phyloP scores from a whole-genome alignment of 2,888 invertebrate genomes.

The Junonia oenone region DNA sequence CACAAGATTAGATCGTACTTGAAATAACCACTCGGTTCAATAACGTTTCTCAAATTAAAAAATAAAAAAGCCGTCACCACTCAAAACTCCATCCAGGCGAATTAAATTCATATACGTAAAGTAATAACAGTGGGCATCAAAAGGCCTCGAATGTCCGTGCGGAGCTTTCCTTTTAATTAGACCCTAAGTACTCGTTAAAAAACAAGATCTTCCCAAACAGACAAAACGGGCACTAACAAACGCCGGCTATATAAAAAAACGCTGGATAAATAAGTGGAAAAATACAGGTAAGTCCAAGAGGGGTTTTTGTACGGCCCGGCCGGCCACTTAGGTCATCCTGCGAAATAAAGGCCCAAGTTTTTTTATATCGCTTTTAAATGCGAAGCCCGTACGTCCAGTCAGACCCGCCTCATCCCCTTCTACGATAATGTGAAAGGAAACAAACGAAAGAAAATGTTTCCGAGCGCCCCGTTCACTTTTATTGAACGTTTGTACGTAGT shows the following conservation, averaged over 20 bases:
- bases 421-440: constrained; percentile 74
- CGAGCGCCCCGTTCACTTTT: constrained; percentile 67
- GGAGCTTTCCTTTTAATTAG: constrained; percentile 78
- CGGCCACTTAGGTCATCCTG: constrained; percentile 80
- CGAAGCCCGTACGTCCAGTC: constrained; percentile 66
- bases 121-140: constrained; percentile 76
- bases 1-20: constrained; percentile 20
- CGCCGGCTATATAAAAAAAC: constrained; percentile 68
- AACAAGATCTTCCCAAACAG: constrained; percentile 74
- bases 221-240: constrained; percentile 75
- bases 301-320: constrained; percentile 74
- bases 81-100: constrained; percentile 68
- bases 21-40: constrained; percentile 54
- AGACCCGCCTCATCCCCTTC: constrained; percentile 65
- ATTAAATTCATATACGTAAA: constrained; percentile 76
- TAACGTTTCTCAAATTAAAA: constrained; percentile 43
- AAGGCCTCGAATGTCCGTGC: constrained; percentile 73
- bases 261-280: constrained; percentile 79
- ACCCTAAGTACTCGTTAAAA: constrained; percentile 78
- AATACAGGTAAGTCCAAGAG: constrained; percentile 79
- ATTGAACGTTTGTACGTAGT: constrained; percentile 68
- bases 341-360: constrained; percentile 75
- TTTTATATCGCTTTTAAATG: constrained; percentile 78
- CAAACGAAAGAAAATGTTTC: constrained; percentile 78
- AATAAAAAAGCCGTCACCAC: constrained; percentile 55